phyloP scores from a whole-genome alignment of 2,888 invertebrate species.

The Lycophotia porphyrea region DNA sequence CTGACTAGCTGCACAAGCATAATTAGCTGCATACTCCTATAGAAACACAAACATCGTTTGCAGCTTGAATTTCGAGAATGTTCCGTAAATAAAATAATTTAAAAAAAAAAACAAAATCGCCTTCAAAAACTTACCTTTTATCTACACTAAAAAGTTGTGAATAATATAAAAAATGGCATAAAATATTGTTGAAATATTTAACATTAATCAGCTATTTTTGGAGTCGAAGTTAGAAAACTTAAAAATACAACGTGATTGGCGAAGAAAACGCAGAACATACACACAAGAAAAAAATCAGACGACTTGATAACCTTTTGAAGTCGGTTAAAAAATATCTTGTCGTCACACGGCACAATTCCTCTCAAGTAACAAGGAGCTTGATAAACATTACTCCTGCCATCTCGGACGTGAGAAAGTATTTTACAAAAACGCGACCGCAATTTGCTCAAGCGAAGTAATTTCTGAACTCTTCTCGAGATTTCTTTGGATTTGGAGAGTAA shows the following conservation, averaged over 20 bases:
- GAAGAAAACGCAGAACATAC: too few relatives aligned
- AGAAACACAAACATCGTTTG: neutral
- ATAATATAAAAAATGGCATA: too few relatives aligned
- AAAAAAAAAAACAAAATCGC: too few relatives aligned
- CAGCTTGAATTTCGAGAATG: neutral
- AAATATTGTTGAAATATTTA: too few relatives aligned
- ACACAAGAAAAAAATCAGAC: too few relatives aligned
- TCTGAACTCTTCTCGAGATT: slow-evolving; percentile 1
- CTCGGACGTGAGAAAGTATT: neutral
- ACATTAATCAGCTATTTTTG: too few relatives aligned
- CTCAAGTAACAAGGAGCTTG: neutral
- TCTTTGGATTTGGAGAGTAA: neutral
- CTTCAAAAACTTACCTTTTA: too few relatives aligned
- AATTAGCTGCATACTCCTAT: neutral
- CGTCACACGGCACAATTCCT: neutral
- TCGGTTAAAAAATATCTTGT: neutral
- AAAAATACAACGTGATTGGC: too few relatives aligned
- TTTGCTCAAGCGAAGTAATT: slow-evolving; percentile 4
- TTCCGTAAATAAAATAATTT: too few relatives aligned
- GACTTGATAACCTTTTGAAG: too few relatives aligned
- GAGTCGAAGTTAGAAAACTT: too few relatives aligned
- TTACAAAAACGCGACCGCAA: neutral
- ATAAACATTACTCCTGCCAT: neutral
- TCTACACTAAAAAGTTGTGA: too few relatives aligned
- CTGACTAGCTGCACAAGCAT: neutral